Evolutionary conservation across 37 sponge, comb jelly and placozoan species (phyloP), one percentile per base, ranked within the genome.

Genomic region (Agelas oroides): DNA sequence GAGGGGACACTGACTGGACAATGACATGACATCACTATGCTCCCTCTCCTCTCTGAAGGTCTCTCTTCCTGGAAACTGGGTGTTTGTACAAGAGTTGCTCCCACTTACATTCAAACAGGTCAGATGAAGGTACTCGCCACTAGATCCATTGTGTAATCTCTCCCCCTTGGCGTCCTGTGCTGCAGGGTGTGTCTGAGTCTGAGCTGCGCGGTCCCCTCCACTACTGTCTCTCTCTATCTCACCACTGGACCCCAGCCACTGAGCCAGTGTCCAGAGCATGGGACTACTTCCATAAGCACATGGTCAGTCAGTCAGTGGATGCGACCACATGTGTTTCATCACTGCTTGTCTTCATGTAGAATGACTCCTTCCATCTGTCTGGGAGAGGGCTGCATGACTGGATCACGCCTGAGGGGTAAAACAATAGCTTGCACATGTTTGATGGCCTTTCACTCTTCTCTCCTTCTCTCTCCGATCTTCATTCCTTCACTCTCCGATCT

Each of bases 231-330:
- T 81, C 54, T 59, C n/a, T 35, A 19, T 68, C 35, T 2, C 59
- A 32, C 38, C 15, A 32, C 31, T 39, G 33, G 54, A 53, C 57
- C 19, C n/a, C 27, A 25, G 67, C 5, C 17, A 12, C 56, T 25
- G n/a, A 56, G 25, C 71, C 33, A 11, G 23, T 3, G 68, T 23
- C 34, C 36, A 16, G 0, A 38, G 33, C 27, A 5, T 84, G 84
- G 84, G 76, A 74, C 56, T 25, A 41, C 76, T 41, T 65, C 34
- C 65, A 84, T 32, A 84, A 75, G 64, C 53, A 74, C 67, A 70
- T 84, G 54, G 69, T 58, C 11, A 24, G 53, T 38, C 46, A 46
- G 37, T 69, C 34, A n/a, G n/a, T n/a, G n/a, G n/a, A n/a, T n/a
- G n/a, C n/a, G n/a, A n/a, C n/a, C n/a, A n/a, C n/a, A n/a, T n/a